Conservation (phyloP, 2,888 invertebrate genomes). For the Phasia obesa region DNA sequence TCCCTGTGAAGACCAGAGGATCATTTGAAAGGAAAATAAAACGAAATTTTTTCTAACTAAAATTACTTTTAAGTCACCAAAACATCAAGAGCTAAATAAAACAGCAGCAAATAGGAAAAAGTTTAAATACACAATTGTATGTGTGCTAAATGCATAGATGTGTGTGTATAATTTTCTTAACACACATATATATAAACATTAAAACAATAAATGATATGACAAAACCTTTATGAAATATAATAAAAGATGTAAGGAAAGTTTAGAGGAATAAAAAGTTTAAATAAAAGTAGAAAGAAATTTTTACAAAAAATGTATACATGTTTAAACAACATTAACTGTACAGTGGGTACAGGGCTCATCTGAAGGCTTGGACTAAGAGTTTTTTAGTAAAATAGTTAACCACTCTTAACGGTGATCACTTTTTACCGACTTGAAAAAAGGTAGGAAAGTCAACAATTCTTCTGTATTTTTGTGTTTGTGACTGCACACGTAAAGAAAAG, state of each 20-base stretch:
- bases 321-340: no score
- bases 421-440: no score
- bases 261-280: constrained; percentile 27
- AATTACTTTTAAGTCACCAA: constrained; percentile 66
- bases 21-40: constrained; percentile 37
- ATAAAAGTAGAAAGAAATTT: constrained; percentile 35
- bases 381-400: no score
- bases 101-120: constrained; percentile 25
- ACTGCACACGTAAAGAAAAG: no score
- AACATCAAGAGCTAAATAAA: constrained; percentile 46
- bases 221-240: constrained; percentile 67
- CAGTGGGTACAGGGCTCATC: no score
- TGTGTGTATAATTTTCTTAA: constrained; percentile 1
- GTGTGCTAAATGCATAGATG: background rate
- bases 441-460: no score
- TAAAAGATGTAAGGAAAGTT: constrained; percentile 46
- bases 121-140: constrained; percentile 14
- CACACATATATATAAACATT: constrained; percentile 28
- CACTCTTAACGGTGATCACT: no score
- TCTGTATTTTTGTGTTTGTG: no score
- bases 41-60: constrained; percentile 45
- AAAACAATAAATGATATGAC: constrained; percentile 67
- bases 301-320: no score
- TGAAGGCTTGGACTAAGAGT: no score
- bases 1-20: constrained; percentile 53